Evolutionary conservation across 2,888 invertebrate genomes (phyloP), one percentile per base, ranked within the genome.

Genomic region (Baccha elongata): DNA sequence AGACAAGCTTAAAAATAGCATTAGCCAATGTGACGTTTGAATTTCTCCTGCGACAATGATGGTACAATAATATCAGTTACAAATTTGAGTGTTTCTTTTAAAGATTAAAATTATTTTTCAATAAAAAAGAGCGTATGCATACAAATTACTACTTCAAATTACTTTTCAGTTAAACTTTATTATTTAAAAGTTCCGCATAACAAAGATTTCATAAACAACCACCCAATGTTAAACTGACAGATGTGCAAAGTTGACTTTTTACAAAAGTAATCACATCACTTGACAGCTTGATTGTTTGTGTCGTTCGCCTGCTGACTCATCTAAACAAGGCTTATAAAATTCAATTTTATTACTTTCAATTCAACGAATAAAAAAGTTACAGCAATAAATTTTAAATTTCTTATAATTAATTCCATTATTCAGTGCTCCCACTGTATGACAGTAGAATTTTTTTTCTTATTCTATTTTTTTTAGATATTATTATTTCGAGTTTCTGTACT

Each of bases 391-490:
- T 73, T 69, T 67, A 32, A 60, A 67, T 71, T 74, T 69, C 68
- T 26, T 75, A 69, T 76, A 83, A 83, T 83, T 83, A 83, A 83
- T 83, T 83, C 83, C 72, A 83, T 78, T 78, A 78, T 81, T 26
- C 37, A 35, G 42, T 68, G 46, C 52, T 68, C 44, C 37, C 64
- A 55, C 42, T 62, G 52, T 42, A 32, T 55, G 60, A 35, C 58
- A 50, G 17, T 46, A 13, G 7, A 23, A 3, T 5, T 50, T 48
- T 55, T 64, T 65, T 67, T 26, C 29, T 60, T 60, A 60, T 64
- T 71, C 19, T 19, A 52, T 53, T 68, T 58, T 68, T 50, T 69
- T 53, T 37, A 46, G n/a, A 26, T 50, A 15, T 44, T 32, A 52
- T 62, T 32, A 29, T 44, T 44, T 35, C 21, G 35, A 48, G 35